Conservation (phyloP, 2,888 invertebrate species). For the Dryocosmus kuriphilus region DNA sequence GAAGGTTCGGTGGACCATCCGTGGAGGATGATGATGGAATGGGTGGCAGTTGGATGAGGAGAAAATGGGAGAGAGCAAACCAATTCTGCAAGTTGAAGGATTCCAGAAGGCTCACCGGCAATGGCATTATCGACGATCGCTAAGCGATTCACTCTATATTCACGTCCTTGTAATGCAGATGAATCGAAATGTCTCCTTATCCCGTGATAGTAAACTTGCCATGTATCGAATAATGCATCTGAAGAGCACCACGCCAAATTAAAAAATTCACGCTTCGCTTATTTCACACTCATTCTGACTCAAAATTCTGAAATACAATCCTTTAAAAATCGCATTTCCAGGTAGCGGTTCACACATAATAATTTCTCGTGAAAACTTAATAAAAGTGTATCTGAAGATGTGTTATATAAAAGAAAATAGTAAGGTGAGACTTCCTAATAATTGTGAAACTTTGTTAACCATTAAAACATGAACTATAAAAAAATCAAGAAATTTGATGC, state of each 20-base stretch:
- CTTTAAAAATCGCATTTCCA: neutral
- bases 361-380: no score
- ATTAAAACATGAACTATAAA: no score
- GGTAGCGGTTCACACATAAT: neutral
- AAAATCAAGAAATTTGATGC: no score
- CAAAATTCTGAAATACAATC: neutral
- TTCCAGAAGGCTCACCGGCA: conserved; percentile 21
- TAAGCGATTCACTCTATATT: conserved; percentile 37
- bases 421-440: no score
- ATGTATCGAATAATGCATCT: conserved; percentile 1
- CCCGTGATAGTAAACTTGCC: conserved; percentile 12
- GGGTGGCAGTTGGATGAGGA: neutral
- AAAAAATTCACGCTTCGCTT: neutral
- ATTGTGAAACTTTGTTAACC: no score
- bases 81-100: conserved; percentile 26
- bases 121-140: conserved; percentile 32
- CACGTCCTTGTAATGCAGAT: conserved; percentile 32
- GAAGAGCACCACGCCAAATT: neutral
- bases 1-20: conserved; percentile 32
- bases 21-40: conserved; percentile 16
- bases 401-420: no score
- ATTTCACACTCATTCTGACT: neutral
- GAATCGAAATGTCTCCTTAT: conserved; percentile 23
- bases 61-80: conserved; percentile 9
- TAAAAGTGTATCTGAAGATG: no score